phyloP scores from a whole-genome alignment of 2,888 invertebrate species.

The Drosophila anomalipes region DNA sequence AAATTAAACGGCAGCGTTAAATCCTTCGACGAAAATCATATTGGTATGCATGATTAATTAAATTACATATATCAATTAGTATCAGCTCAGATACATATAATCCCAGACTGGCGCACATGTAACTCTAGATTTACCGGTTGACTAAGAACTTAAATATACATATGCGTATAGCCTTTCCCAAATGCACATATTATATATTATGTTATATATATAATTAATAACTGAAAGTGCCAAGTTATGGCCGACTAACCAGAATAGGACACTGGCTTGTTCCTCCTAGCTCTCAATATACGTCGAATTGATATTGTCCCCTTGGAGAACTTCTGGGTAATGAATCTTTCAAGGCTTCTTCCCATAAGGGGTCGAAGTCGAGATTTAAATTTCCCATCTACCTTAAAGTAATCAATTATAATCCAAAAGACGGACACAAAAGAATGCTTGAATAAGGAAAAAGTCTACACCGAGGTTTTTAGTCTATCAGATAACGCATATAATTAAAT shows the following conservation, averaged over 20 bases:
- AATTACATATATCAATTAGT: neutral
- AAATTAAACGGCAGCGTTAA: conserved; percentile 40
- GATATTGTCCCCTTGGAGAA: neutral
- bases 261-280: neutral
- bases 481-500: neutral
- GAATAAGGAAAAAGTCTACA: neutral
- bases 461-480: neutral
- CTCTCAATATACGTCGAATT: neutral
- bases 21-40: neutral
- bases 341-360: neutral
- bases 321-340: neutral
- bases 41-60: conserved; percentile 1
- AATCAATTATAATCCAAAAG: neutral
- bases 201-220: neutral
- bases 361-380: neutral
- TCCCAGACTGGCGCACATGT: neutral
- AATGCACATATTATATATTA: neutral
- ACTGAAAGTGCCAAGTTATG: neutral
- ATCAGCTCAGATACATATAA: neutral
- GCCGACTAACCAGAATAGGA: neutral
- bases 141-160: neutral
- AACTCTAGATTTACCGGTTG: neutral
- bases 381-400: neutral
- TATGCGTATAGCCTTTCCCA: neutral
- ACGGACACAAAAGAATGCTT: neutral